Conservation (phyloP, 2,113 vertebrate species). For the Chauna torquata region DNA sequence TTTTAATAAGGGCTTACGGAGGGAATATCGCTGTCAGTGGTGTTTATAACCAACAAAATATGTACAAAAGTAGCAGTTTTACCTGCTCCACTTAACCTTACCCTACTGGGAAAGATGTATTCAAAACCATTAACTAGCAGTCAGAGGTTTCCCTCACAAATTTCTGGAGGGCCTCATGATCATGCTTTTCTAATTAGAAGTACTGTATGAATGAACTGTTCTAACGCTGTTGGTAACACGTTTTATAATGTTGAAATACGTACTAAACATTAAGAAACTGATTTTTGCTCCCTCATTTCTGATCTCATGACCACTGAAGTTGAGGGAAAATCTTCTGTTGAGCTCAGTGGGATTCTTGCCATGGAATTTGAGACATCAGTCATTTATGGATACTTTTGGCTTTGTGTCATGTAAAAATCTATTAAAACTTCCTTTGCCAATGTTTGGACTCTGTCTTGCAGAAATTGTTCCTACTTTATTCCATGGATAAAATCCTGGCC, state of each 20-base stretch:
- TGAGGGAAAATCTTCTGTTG: slow-evolving; percentile 9
- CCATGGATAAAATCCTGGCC: neutral
- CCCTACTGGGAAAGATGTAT: neutral
- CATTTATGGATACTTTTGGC: slow-evolving; percentile 48
- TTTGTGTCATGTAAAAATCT: slow-evolving; percentile 49
- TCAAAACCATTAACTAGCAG: neutral
- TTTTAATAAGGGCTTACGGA: neutral
- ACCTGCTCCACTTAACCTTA: neutral
- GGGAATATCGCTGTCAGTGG: neutral
- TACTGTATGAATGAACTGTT: neutral
- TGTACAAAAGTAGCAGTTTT: neutral
- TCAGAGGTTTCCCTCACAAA: neutral
- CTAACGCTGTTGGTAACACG: neutral
- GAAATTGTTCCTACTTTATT: slow-evolving; percentile 44
- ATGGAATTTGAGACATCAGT: slow-evolving; percentile 51
- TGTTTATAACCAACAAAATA: neutral
- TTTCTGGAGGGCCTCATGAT: neutral
- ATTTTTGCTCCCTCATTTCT: slow-evolving; percentile 20
- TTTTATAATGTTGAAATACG: slow-evolving; percentile 3
- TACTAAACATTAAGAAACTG: neutral
- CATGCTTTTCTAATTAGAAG: slow-evolving; percentile 46
- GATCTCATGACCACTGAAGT: neutral
- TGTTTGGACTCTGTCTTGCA: slow-evolving; percentile 51
- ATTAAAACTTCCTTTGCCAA: slow-evolving; percentile 61
- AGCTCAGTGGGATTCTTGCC: neutral